Evolutionary conservation across 2,113 vertebrate genomes (phyloP).

Genomic region (Potamarius usumacintae): DNA sequence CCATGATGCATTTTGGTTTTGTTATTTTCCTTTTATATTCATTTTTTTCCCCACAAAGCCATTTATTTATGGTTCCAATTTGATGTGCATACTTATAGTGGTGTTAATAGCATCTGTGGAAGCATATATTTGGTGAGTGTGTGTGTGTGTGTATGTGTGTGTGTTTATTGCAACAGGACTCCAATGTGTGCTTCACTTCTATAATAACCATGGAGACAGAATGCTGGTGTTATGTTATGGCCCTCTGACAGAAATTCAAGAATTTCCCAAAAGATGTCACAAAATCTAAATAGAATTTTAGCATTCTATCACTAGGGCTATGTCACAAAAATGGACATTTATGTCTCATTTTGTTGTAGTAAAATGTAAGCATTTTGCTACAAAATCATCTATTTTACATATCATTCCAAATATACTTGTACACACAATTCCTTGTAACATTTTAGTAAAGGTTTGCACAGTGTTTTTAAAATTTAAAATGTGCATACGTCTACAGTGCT

Average conservation of each 20-base stretch:
- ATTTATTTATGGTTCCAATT: slow-evolving; percentile 23
- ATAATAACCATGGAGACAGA: slow-evolving; percentile 9
- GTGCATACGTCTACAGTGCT: too few species aligned
- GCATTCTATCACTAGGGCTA: neutral
- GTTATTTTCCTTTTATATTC: neutral
- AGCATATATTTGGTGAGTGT: neutral
- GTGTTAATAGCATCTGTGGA: neutral
- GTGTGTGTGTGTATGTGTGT: slow-evolving; percentile 6
- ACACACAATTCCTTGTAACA: too few species aligned
- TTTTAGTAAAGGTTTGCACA: too few species aligned
- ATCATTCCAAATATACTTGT: too few species aligned
- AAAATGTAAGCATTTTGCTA: neutral
- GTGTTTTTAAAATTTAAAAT: too few species aligned
- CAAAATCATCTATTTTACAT: too few species aligned
- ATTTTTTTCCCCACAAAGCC: neutral
- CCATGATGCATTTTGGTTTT: neutral
- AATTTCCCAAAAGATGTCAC: slow-evolving; percentile 17
- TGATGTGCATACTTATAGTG: neutral
- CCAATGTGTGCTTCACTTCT: slow-evolving; percentile 15
- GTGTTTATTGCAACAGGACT: neutral
- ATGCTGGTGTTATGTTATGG: neutral
- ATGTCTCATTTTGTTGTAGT: neutral
- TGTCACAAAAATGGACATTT: neutral
- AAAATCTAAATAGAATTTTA: neutral
- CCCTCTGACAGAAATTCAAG: slow-evolving; percentile 3